These are phyloP conservation scores for Danio albolineatus DNA, from an alignment of 2,797 vertebrate species.

Conservation along the genomic window DNA sequence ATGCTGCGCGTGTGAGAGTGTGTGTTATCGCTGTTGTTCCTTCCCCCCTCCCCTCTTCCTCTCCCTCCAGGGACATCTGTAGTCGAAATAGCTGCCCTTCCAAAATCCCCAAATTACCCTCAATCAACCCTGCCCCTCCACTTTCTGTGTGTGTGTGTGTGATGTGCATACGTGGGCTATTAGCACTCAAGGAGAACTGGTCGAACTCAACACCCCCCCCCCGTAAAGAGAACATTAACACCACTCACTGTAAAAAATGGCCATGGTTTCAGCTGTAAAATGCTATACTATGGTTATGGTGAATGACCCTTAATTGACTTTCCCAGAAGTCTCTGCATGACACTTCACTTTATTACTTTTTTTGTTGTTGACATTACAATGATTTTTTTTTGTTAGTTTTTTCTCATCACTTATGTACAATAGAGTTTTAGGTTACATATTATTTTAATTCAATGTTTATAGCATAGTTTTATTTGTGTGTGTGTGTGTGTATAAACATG, in stretches of 20 bases:
- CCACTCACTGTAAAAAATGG: neutral
- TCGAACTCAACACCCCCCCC: neutral
- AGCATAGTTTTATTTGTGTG: too few relatives aligned
- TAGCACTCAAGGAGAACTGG: slow-evolving; percentile 27
- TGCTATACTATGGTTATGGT: too few relatives aligned
- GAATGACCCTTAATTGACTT: too few relatives aligned
- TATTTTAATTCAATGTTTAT: too few relatives aligned
- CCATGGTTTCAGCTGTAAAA: too few relatives aligned
- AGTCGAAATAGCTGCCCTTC: slow-evolving; percentile 52
- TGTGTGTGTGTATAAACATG: too few relatives aligned
- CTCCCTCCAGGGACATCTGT: slow-evolving; percentile 44
- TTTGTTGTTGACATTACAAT: too few relatives aligned
- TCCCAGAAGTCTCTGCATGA: too few relatives aligned
- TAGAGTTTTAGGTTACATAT: too few relatives aligned
- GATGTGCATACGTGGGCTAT: slow-evolving; percentile 7
- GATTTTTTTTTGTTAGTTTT: too few relatives aligned
- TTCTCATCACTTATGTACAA: too few relatives aligned
- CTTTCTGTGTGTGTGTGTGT: slow-evolving; percentile 29
- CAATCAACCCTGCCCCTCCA: slow-evolving; percentile 57
- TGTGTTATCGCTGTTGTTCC: slow-evolving; percentile 11
- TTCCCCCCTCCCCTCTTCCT: slow-evolving; percentile 19
- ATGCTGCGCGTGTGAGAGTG: slow-evolving; percentile 13
- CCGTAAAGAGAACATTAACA: slow-evolving; percentile 20
- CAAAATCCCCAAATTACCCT: slow-evolving; percentile 59
- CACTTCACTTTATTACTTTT: too few relatives aligned